Evolutionary conservation across 1,140 invertebrate genomes (phyloP).

Genomic region (Ericerus pela): DNA sequence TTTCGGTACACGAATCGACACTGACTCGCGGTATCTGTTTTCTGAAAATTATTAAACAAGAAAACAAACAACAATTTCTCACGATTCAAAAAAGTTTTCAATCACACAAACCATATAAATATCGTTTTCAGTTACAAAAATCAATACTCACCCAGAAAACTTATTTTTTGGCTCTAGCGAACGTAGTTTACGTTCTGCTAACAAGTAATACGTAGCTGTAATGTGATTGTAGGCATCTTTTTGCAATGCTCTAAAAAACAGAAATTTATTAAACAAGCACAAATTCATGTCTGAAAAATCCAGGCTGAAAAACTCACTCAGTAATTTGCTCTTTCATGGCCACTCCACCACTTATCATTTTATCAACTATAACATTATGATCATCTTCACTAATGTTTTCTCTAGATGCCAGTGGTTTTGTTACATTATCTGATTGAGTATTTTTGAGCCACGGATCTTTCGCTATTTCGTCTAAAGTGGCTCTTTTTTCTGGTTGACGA

Average conservation of each 20-base stretch:
- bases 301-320: conserved; percentile 49
- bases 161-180: conserved; percentile 47
- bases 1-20: conserved; percentile 20
- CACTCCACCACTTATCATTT: conserved; percentile 91
- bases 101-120: no score
- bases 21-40: conserved; percentile 14
- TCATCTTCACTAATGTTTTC: conserved; percentile 82
- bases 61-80: not conserved
- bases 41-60: conserved; percentile 11
- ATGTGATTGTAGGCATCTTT: conserved; percentile 96
- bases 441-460: conserved; percentile 69
- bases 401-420: conserved; percentile 61
- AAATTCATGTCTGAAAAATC: no score
- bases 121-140: no score
- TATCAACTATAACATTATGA: conserved; percentile 79
- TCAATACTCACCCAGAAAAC: not conserved
- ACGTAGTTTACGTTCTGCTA: conserved; percentile 81
- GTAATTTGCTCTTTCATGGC: conserved; percentile 85
- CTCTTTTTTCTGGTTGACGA: conserved; percentile 76
- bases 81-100: not conserved
- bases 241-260: conserved; percentile 61
- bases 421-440: conserved; percentile 31
- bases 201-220: conserved; percentile 93
- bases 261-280: conserved; percentile 4
- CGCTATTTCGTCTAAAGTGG: conserved; percentile 75